Evolutionary conservation across 1,140 invertebrate genomes (phyloP), one percentile per base, ranked within the genome.

Genomic region (Achatina immaculata): DNA sequence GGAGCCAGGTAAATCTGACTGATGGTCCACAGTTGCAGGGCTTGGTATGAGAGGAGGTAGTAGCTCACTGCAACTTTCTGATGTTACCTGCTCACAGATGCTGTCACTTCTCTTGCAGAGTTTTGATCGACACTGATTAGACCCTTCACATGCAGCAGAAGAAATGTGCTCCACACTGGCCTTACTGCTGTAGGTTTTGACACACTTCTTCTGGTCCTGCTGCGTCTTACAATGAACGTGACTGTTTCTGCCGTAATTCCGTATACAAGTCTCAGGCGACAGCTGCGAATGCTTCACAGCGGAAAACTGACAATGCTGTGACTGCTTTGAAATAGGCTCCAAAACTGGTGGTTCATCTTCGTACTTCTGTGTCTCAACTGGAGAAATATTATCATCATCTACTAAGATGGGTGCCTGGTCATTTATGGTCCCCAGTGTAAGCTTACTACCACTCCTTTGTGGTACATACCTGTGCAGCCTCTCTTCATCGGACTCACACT

Each of bases 271-370:
- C 38, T 19, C 36, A 34, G 38, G 31, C 4, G 11, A 48, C 1
- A 51, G 14, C 11, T 34, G 31, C 31, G 72, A 34, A 40, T 4
- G 3, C n/a, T 40, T 58, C 1, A 3, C 14, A 36, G 45, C 2
- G 6, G 31, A 51, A 28, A 28, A 45, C 7, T 65, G 40, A 62
- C 1, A 62, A n/a, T 11, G 40, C 2, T 65, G 28, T 77, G 42
- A 6, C 43, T 66, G 76, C 6, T 11, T 38, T 45, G 19, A 16
- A 16, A 78, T 40, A 45, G 76, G 76, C 43, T 78, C 62, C 1
- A 78, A 31, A 21, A 78, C 28, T 0, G 76, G 76, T 34, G 76
- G 76, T 48, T 78, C 76, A 45, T 78, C 76, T 43, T 77, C 51
- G 48, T 42, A 78, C 9, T 68, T 1, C 38, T 78, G 21, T 6